Evolutionary conservation across 2,797 vertebrate species (phyloP), one percentile per base, ranked within the genome.

Genomic region (Bovichtus diacanthus): DNA sequence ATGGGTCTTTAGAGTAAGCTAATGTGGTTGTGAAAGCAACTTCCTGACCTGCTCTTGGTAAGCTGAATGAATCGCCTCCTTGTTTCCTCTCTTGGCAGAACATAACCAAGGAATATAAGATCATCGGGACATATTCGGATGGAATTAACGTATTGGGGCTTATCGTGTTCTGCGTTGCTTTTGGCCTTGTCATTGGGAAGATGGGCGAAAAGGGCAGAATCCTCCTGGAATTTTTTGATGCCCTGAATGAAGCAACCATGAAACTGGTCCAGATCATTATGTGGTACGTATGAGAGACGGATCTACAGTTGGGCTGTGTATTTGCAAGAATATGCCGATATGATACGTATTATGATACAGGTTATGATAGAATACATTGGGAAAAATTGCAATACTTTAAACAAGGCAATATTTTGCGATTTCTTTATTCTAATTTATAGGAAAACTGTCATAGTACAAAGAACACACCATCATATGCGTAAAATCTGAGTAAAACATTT

Each of bases 171-270:
- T 99, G 98, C 27, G 96, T 99, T 8, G 96, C 97, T 13, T 99
- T 99, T 69, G 98, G 98, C 81, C 89, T 98, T 1, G 97, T 99
- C 82, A 98, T 99, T n/a, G 98, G 98, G 29, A 97, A 99, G 88
- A 99, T 99, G 98, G 98, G 98, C n/a, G 97, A 98, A 80, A 96
- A 96, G 60, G 98, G 98, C 13, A 95, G 96, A 41, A 95, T 99
- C 78, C 94, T 99, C 64, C 91, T 99, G 87, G 98, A 99, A 53
- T 99, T 99, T 70, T 99, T 99, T 78, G 97, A 97, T 31, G 98
- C 98, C 0, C 78, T 99, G 66, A 99, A 97, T 0, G 98, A 99
- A 27, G 97, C 98, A 46, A 99, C 98, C 38, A 99, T 99, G 98
- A 96, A 95, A 86, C 94, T 99, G 8, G 97, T 99, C 75, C 97